Evolutionary conservation across 2,888 invertebrate species (phyloP).

Genomic region (Chrysotoxum bicinctum): DNA sequence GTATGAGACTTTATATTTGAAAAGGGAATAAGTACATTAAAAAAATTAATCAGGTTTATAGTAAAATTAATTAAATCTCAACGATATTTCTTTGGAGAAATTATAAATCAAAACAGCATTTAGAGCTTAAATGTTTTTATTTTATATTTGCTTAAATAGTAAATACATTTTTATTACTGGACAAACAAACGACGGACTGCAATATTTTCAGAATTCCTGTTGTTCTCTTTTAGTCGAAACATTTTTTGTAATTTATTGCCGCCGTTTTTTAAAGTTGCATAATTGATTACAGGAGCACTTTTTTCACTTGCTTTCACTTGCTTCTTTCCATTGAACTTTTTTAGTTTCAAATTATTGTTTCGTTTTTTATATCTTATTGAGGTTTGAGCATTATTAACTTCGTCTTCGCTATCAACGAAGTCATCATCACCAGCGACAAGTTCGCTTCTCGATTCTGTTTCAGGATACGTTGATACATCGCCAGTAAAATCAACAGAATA

Average conservation of each 20-base stretch:
- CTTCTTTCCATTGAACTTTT: not conserved
- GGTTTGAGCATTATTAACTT: not conserved
- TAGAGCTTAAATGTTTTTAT: not conserved
- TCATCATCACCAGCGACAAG: not conserved
- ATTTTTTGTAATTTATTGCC: not conserved
- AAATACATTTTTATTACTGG: not conserved
- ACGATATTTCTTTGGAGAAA: too few relatives aligned
- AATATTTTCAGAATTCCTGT: not conserved
- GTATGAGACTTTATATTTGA: too few relatives aligned
- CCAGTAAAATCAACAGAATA: too few relatives aligned
- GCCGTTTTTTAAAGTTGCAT: not conserved
- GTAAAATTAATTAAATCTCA: too few relatives aligned
- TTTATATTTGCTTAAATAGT: not conserved
- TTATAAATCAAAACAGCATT: too few relatives aligned
- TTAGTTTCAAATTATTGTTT: not conserved
- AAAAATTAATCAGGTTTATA: too few relatives aligned
- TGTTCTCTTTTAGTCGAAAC: not conserved
- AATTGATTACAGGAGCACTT: not conserved
- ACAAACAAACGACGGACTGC: not conserved
- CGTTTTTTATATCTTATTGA: not conserved
- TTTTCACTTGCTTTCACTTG: not conserved
- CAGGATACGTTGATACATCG: too few relatives aligned
- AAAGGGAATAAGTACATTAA: too few relatives aligned
- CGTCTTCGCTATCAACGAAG: not conserved
- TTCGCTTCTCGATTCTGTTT: not conserved